Evolutionary conservation across 2,113 vertebrate genomes (phyloP).

Genomic region (Mugil cephalus): DNA sequence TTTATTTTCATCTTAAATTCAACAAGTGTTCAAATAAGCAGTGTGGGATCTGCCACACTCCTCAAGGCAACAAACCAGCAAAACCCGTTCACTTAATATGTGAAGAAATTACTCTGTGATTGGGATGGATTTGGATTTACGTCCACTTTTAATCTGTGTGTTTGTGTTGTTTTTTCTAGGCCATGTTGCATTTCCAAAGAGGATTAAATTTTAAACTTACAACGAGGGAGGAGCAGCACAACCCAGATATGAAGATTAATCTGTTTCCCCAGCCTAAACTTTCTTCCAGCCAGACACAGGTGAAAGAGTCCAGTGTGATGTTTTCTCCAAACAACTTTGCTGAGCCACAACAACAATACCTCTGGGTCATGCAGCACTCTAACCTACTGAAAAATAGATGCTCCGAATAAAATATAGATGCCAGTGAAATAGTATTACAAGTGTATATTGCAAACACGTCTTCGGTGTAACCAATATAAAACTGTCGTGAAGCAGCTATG

Average conservation of each 20-base stretch:
- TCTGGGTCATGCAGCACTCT: slow-evolving; percentile 47
- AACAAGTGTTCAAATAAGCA: slow-evolving; percentile 20
- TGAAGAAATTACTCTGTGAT: slow-evolving; percentile 20
- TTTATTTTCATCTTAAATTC: slow-evolving; percentile 23
- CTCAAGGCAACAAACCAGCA: slow-evolving; percentile 26
- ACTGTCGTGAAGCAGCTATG: slow-evolving; percentile 9
- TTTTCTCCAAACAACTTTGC: slow-evolving; percentile 52
- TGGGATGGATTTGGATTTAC: slow-evolving; percentile 13
- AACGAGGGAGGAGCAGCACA: slow-evolving; percentile 39
- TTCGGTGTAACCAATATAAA: slow-evolving; percentile 18
- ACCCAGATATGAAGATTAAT: slow-evolving; percentile 70
- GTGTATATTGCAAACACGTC: slow-evolving; percentile 47
- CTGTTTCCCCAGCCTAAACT: slow-evolving; percentile 49
- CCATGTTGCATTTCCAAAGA: slow-evolving; percentile 55
- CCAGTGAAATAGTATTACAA: slow-evolving; percentile 54
- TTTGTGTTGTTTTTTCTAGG: slow-evolving; percentile 47
- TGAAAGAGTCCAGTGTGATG: slow-evolving; percentile 46
- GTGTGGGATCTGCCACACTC: slow-evolving; percentile 1
- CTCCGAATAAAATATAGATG: slow-evolving; percentile 68
- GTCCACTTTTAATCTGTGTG: slow-evolving; percentile 17
- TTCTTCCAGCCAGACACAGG: slow-evolving; percentile 49
- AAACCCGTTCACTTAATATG: slow-evolving; percentile 29
- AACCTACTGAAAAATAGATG: slow-evolving; percentile 70
- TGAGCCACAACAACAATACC: slow-evolving; percentile 55
- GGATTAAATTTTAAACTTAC: slow-evolving; percentile 70